Evolutionary conservation across 2,113 vertebrate genomes (phyloP).

Genomic region (Benthochromis sp.): DNA sequence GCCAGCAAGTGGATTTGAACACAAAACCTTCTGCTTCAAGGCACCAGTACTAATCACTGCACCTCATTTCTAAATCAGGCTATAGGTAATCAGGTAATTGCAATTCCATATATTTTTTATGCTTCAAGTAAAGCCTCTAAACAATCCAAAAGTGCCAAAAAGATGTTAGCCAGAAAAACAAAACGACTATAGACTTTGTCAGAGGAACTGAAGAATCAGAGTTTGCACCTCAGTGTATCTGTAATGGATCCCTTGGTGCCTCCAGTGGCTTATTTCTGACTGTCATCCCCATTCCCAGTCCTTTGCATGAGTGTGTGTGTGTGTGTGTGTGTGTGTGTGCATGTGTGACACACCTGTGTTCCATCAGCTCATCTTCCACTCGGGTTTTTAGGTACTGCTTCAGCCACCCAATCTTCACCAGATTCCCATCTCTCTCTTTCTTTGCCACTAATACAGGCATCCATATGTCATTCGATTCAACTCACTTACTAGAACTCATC

Average conservation of each 20-base stretch:
- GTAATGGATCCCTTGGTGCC: not conserved
- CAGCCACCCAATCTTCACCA: not conserved
- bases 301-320: not conserved
- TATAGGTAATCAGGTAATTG: not conserved
- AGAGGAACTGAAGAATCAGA: not conserved
- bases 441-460: not conserved
- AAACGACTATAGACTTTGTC: accelerated
- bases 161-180: not conserved
- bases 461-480: not conserved
- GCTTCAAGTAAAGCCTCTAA: not conserved
- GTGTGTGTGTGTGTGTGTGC: accelerated
- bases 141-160: accelerated
- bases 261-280: not conserved
- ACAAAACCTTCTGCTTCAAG: not conserved
- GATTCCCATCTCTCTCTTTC: not conserved
- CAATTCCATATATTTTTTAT: not conserved
- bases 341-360: not conserved
- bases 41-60: not conserved
- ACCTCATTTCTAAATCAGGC: not conserved
- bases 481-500: not conserved
- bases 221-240: not conserved
- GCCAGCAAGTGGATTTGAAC: not conserved
- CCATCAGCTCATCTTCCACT: not conserved
- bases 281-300: not conserved
- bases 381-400: not conserved